Conservation (phyloP, 1,140 invertebrate species). For the Drosophila willistoni region DNA sequence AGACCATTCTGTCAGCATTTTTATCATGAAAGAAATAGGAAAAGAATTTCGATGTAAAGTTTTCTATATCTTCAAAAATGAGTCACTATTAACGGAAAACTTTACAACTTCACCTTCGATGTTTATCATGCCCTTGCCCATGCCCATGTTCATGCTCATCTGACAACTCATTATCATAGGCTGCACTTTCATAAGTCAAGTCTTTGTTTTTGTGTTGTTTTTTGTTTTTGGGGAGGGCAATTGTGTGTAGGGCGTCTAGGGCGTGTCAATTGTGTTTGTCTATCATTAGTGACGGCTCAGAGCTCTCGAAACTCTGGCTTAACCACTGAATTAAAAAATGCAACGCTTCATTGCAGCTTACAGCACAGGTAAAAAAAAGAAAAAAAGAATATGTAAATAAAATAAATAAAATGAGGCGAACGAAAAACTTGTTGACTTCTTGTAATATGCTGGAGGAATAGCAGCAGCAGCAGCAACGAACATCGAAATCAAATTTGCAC, state of each 20-base stretch:
- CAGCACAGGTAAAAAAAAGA: constrained; percentile 29
- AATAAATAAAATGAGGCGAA: constrained; percentile 28
- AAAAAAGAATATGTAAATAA: constrained; percentile 10
- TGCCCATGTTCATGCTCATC: not conserved
- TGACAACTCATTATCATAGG: constrained; percentile 8
- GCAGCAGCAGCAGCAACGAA: constrained; percentile 13
- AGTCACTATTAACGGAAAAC: not conserved
- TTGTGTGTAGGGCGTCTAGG: constrained; percentile 16
- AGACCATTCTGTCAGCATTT: too few species aligned
- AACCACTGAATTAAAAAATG: constrained; percentile 38
- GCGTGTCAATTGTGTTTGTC: constrained; percentile 46
- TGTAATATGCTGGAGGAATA: constrained; percentile 7
- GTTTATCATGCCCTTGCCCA: constrained; percentile 2
- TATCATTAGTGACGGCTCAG: constrained; percentile 61
- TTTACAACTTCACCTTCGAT: not conserved
- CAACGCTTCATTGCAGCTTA: constrained; percentile 47
- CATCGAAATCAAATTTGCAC: constrained; percentile 59
- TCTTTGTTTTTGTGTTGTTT: not conserved
- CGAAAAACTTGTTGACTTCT: constrained; percentile 50
- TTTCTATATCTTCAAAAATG: not conserved
- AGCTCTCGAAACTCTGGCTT: constrained; percentile 36
- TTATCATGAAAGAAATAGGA: too few species aligned
- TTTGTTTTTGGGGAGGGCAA: not conserved
- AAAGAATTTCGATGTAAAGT: too few species aligned
- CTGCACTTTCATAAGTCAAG: constrained; percentile 15